phyloP scores from a whole-genome alignment of 2,888 invertebrate species.

The Caradrina clavipalpis region DNA sequence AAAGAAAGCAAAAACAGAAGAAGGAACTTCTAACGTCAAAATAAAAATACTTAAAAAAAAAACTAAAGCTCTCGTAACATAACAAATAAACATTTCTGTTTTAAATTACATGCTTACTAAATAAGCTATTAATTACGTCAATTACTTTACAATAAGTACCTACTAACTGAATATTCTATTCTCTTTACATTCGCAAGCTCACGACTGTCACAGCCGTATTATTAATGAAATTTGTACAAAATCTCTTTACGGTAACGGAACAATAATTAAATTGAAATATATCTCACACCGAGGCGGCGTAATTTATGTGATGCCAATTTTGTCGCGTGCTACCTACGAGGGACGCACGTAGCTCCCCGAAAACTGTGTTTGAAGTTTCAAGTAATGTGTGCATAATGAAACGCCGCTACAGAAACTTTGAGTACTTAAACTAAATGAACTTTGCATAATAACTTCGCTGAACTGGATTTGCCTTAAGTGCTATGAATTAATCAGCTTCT shows the following conservation, averaged over 20 bases:
- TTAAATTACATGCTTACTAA: too few species aligned
- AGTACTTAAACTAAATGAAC: constrained; percentile 65
- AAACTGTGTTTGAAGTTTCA: constrained; percentile 43
- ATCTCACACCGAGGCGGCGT: neutral
- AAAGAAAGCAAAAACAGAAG: too few species aligned
- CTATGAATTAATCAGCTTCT: constrained; percentile 63
- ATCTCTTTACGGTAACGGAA: constrained; percentile 13
- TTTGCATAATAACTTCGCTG: constrained; percentile 64
- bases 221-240: constrained; percentile 27
- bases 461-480: constrained; percentile 61
- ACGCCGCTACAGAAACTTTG: constrained; percentile 58
- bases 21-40: too few species aligned
- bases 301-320: constrained; percentile 32
- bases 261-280: constrained; percentile 34
- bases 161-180: neutral
- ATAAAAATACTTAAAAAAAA: too few species aligned
- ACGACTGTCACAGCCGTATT: constrained; percentile 6
- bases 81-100: too few species aligned
- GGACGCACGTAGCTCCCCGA: constrained; percentile 11
- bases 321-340: neutral
- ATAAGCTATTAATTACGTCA: too few species aligned
- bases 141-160: neutral
- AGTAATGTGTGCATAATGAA: constrained; percentile 65
- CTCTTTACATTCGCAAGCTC: neutral
- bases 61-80: too few species aligned